These are phyloP conservation scores for Drosophila conformis DNA, from an alignment of 2,888 invertebrate genomes.

Conservation along the genomic window DNA sequence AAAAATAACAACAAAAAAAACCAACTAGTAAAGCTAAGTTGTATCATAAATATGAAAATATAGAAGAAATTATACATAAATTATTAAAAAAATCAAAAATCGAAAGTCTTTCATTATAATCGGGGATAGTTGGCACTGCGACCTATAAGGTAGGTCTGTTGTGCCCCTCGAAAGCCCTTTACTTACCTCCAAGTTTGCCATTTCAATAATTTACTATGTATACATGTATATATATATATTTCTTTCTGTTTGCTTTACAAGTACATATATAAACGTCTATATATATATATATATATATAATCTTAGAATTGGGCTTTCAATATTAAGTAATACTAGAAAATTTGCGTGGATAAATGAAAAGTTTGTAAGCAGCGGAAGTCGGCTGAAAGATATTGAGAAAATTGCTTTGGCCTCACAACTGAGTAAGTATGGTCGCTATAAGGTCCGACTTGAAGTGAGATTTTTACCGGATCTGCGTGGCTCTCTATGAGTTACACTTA, in stretches of 20 bases:
- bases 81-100: conserved; percentile 47
- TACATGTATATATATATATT: conserved; percentile 30
- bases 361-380: conserved; percentile 3
- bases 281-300: conserved; percentile 37
- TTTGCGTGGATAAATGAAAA: conserved; percentile 43
- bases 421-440: conserved; percentile 9
- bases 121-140: too few species aligned
- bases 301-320: conserved; percentile 60
- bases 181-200: conserved; percentile 5
- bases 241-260: conserved; percentile 37
- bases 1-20: conserved; percentile 38
- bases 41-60: conserved; percentile 81
- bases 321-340: conserved; percentile 61
- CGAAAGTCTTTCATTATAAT: not conserved
- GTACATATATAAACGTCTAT: conserved; percentile 59
- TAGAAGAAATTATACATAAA: conserved; percentile 81
- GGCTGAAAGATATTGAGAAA: too few species aligned
- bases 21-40: conserved; percentile 70
- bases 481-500: conserved; percentile 53
- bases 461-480: conserved; percentile 26
- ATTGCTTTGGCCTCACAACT: conserved; percentile 45
- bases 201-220: conserved; percentile 14
- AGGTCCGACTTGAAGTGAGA: conserved; percentile 1
- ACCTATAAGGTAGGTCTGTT: too few species aligned
- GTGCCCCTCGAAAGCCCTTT: conserved; percentile 27